Base-by-base conservation (phyloP, 1,140 invertebrate genomes). In the Cydia fagiglandana region DNA sequence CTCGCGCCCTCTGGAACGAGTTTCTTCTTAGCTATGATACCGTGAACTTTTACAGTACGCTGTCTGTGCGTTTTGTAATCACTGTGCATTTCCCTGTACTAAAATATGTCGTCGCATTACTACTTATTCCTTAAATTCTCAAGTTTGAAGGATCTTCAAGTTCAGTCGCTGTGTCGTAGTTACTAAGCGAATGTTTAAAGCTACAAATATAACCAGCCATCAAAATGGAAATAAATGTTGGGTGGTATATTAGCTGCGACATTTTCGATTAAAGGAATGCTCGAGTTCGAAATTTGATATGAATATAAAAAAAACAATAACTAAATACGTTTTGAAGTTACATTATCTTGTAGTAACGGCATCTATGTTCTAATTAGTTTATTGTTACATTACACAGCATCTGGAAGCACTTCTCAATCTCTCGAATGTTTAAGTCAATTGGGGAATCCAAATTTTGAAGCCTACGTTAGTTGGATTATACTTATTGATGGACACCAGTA, bases 11-110 rank as follows among this genome's bases (percentile, higher is more conserved):
- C 53, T 61, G 24, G 7, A 9, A 24, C 56, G 20, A 61, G 15
- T 47, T 47, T 53, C 50, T 24, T 20, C 20, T 61, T 20, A 61
- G 56, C 56, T 61, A 61, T 20, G 56, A 61, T 61, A 56, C 17
- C 5, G 53, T 56, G 56, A 61, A 20, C 20, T 10, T 61, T 61
- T n/a, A 56, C 53, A 20, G 53, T 9, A 56, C 53, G 78, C 70
- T 77, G 75, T 77, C 80, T 80, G 77, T 80, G 79, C 66, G 50
- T 79, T 80, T 78, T 78, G 79, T 73, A 76, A 83, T 79, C 79
- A 86, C 80, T 73, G 81, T 79, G 73, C 78, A 76, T 81, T 64
- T 87, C 83, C 84, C 85, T 88, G 86, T 89, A 88, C 80, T 81
- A 81, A 81, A 77, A 75, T 82, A 81, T 83, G 66, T 78, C 74